These are phyloP conservation scores for Liodrosophila aerea DNA, from an alignment of 2,888 invertebrate species.

Conservation along the genomic window DNA sequence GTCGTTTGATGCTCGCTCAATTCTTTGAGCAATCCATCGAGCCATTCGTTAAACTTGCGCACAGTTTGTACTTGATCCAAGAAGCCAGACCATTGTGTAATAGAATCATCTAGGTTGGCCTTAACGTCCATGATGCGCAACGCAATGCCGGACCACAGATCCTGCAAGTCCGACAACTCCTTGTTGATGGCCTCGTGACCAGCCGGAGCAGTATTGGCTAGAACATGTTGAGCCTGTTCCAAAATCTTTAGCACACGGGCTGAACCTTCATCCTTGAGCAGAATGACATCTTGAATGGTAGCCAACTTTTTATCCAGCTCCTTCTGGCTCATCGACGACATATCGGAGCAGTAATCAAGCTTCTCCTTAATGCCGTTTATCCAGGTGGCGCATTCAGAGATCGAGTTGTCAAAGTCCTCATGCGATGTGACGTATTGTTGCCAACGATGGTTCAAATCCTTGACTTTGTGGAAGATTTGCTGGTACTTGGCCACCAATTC, in stretches of 20 bases:
- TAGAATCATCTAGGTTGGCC: conserved; percentile 92
- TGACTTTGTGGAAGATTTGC: conserved; percentile 93
- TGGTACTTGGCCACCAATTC: conserved; percentile 96
- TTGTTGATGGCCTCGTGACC: conserved; percentile 95
- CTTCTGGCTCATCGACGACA: conserved; percentile 91
- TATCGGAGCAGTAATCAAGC: conserved; percentile 92
- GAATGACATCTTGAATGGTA: conserved; percentile 91
- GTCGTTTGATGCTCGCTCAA: conserved; percentile 89
- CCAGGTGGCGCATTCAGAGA: conserved; percentile 92
- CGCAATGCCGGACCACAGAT: conserved; percentile 93
- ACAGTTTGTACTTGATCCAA: conserved; percentile 93
- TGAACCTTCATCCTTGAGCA: conserved; percentile 97
- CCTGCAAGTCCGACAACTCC: conserved; percentile 91
- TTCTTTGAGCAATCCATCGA: conserved; percentile 89
- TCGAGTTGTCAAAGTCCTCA: conserved; percentile 92
- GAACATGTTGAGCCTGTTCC: conserved; percentile 94
- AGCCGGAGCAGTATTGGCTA: conserved; percentile 94
- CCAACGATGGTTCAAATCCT: conserved; percentile 95
- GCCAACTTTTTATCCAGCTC: conserved; percentile 93
- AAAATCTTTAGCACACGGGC: conserved; percentile 93
- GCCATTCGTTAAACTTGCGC: conserved; percentile 90
- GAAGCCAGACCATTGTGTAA: conserved; percentile 95
- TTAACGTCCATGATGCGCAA: conserved; percentile 96
- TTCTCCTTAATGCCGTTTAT: conserved; percentile 91
- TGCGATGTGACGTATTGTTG: conserved; percentile 94